These are phyloP conservation scores for Pediacus dermestoides DNA, from an alignment of 2,888 invertebrate species.

Conservation along the genomic window DNA sequence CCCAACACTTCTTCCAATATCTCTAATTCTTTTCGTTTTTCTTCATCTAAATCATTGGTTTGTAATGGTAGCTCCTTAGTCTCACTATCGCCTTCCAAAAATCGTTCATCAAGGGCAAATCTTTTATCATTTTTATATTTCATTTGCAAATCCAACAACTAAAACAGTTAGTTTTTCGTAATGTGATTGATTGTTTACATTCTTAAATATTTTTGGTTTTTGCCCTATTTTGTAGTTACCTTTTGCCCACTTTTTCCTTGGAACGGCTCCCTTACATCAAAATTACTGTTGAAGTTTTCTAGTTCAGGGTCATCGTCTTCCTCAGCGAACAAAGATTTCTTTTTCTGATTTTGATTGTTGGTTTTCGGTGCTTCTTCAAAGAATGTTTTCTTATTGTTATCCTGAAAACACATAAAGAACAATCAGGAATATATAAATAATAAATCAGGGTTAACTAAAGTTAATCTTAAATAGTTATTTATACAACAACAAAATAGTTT, in stretches of 20 bases:
- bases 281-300: constrained; percentile 55
- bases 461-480: no score
- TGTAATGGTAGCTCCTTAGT: no score
- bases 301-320: constrained; percentile 50
- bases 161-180: no score
- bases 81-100: constrained; percentile 62
- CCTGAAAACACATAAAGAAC: no score
- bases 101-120: constrained; percentile 71
- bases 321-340: constrained; percentile 17
- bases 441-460: no score
- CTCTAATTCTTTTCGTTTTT: constrained; percentile 50
- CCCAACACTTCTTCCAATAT: constrained; percentile 51
- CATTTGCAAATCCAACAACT: constrained; percentile 70
- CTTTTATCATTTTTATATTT: constrained; percentile 72
- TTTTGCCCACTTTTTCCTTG: constrained; percentile 63
- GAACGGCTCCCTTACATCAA: constrained; percentile 63
- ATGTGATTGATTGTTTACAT: constrained; percentile 10
- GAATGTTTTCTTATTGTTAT: no score
- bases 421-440: no score
- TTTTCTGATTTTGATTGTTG: constrained; percentile 34
- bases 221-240: no score
- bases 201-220: constrained; percentile 5
- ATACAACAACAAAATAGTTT: no score
- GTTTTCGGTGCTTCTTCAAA: no score
- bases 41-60: constrained; percentile 35